Evolutionary conservation across 1,140 invertebrate genomes (phyloP).

Genomic region (Platyura marginata): DNA sequence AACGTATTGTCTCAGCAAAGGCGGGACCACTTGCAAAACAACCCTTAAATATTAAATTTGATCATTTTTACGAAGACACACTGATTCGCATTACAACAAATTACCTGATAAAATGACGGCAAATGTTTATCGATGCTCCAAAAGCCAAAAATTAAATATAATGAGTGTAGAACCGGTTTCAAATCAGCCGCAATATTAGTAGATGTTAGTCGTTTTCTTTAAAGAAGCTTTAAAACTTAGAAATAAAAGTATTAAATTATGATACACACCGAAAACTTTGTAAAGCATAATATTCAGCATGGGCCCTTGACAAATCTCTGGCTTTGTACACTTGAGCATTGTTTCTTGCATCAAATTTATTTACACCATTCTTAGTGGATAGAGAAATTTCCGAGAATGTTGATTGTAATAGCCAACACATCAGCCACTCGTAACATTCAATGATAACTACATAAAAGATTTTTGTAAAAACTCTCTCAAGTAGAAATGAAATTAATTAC

Average conservation of each 20-base stretch:
- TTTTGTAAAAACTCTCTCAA: too few relatives aligned
- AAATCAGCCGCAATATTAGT: conserved; percentile 27
- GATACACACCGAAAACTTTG: conserved; percentile 26
- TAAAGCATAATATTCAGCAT: conserved; percentile 48
- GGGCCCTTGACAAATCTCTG: conserved; percentile 52
- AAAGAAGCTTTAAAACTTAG: background rate
- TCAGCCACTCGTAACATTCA: conserved; percentile 61
- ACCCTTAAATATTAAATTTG: too few relatives aligned
- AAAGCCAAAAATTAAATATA: conserved; percentile 53
- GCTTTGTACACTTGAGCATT: conserved; percentile 69
- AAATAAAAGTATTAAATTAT: background rate
- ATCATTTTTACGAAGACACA: too few relatives aligned
- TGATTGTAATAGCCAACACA: conserved; percentile 55
- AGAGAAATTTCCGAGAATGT: conserved; percentile 43
- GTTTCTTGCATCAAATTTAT: conserved; percentile 55
- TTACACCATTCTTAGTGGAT: conserved; percentile 32
- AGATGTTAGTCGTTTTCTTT: conserved; percentile 26
- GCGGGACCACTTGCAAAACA: conserved; percentile 33
- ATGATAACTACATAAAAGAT: conserved; percentile 57
- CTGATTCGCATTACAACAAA: too few relatives aligned
- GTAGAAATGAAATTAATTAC: too few relatives aligned
- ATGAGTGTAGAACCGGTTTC: conserved; percentile 35
- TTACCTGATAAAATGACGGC: conserved; percentile 45
- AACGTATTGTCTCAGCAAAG: conserved; percentile 33
- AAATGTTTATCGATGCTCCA: conserved; percentile 56